Evolutionary conservation across 1,140 invertebrate genomes (phyloP), one percentile per base, ranked within the genome.

Genomic region (Apis cerana): DNA sequence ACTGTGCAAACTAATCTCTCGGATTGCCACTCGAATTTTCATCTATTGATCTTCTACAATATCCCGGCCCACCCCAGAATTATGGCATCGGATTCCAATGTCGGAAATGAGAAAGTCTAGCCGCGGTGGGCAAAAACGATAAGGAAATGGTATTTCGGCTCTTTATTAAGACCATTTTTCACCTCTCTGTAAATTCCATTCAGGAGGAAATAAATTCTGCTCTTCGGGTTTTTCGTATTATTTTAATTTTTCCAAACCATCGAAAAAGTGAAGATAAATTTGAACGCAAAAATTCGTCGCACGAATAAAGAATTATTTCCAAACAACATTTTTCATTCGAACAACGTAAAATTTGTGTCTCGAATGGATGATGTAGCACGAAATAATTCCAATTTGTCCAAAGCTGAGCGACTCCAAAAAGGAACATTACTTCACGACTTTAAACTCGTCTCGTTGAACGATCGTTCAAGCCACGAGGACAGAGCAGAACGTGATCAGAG

Each of bases 91-190:
- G 59, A 58, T 84, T 74, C 27, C 67, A 75, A 52, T 64, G 69
- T 52, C 61, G 85, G 75, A 82, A 82, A 87, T 85, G 83, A 82
- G 83, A 86, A 86, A 79, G 76, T 78, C 75, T 82, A 27, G 27
- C 27, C 27, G 27, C 27, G 27, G 27, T 27, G 83, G 48, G 76
- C 59, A 21, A 70, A 62, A 58, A 27, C 61, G 85, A 87, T 87
- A 87, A 87, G 79, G 33, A 74, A 71, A 76, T 56, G 65, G 78
- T 62, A 62, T 77, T 33, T 88, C 80, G 61, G 21, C 80, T 56
- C 82, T 80, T 88, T 80, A 80, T 83, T 80, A 69, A 27, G 74
- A 43, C 71, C 62, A 68, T 74, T 21, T 62, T 54, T n/a, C 74
- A 61, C 23, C 21, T 61, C 58, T 61, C 33, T 7, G 50, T 78